These are phyloP conservation scores for Sebastes glaucus DNA, from an alignment of 2,797 vertebrate genomes.

Conservation along the genomic window DNA sequence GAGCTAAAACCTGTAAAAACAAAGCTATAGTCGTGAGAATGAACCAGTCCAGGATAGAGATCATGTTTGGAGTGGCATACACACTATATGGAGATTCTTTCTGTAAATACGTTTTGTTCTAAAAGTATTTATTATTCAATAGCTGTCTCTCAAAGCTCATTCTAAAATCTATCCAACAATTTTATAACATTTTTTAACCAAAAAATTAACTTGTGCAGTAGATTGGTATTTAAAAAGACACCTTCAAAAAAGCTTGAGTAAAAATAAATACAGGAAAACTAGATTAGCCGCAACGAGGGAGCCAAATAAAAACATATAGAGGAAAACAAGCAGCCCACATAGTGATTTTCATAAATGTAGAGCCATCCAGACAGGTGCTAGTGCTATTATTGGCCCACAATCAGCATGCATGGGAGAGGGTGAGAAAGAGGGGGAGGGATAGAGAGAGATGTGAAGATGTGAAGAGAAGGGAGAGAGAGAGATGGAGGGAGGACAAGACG, in stretches of 20 bases:
- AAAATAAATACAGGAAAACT: background rate
- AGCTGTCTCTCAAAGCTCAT: background rate
- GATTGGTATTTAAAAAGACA: background rate
- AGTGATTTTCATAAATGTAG: constrained; percentile 75
- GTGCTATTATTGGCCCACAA: constrained; percentile 79
- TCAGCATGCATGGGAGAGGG: constrained; percentile 72
- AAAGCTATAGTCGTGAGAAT: background rate
- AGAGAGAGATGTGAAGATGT: constrained; percentile 47
- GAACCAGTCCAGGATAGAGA: background rate
- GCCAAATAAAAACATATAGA: constrained; percentile 34
- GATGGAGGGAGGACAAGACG: background rate
- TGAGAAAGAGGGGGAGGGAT: constrained; percentile 57
- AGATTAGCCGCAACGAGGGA: background rate
- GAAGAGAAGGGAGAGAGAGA: constrained; percentile 26
- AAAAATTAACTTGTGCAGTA: background rate
- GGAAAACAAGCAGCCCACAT: constrained; percentile 49
- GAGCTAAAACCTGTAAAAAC: background rate
- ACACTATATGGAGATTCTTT: background rate
- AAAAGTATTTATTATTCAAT: background rate
- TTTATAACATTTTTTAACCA: background rate
- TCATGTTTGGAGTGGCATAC: background rate
- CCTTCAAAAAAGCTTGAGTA: background rate
- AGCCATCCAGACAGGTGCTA: constrained; percentile 77
- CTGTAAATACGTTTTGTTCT: background rate
- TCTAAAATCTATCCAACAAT: background rate